Conservation (phyloP, 2,888 invertebrate genomes). For the Antheraea assamensis region DNA sequence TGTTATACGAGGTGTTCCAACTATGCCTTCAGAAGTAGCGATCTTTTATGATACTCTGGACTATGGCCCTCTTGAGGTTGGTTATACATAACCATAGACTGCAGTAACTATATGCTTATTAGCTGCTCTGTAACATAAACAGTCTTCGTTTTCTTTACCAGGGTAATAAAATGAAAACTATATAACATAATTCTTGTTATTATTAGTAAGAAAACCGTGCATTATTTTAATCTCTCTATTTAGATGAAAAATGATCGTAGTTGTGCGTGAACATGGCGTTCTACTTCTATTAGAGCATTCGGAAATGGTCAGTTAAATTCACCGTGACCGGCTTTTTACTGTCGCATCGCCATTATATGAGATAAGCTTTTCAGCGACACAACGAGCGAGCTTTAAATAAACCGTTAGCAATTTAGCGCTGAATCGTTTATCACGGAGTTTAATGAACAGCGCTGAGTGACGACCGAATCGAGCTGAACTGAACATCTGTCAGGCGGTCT, state of each 20-base stretch:
- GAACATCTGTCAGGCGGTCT: background rate
- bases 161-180: too few species aligned
- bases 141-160: too few species aligned
- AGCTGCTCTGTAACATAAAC: too few species aligned
- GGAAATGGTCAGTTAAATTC: background rate
- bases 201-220: too few species aligned
- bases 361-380: background rate
- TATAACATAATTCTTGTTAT: too few species aligned
- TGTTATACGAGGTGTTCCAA: too few species aligned
- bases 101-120: too few species aligned
- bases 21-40: too few species aligned
- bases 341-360: background rate
- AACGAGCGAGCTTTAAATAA: constrained; percentile 6
- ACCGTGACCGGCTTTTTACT: background rate
- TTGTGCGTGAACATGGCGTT: background rate
- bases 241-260: background rate
- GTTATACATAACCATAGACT: too few species aligned
- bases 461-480: constrained; percentile 8
- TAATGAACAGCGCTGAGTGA: constrained; percentile 14
- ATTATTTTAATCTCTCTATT: background rate
- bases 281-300: background rate
- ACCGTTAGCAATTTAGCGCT: background rate
- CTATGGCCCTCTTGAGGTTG: too few species aligned
- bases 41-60: too few species aligned
- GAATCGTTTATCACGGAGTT: constrained; percentile 10